A percentile compares a stretch with the other conserved stretches of the same genome.
Evolutionary conservation across 2,888 invertebrate species (phyloP).

Genomic region (Chamaedrilus cognettii): DNA sequence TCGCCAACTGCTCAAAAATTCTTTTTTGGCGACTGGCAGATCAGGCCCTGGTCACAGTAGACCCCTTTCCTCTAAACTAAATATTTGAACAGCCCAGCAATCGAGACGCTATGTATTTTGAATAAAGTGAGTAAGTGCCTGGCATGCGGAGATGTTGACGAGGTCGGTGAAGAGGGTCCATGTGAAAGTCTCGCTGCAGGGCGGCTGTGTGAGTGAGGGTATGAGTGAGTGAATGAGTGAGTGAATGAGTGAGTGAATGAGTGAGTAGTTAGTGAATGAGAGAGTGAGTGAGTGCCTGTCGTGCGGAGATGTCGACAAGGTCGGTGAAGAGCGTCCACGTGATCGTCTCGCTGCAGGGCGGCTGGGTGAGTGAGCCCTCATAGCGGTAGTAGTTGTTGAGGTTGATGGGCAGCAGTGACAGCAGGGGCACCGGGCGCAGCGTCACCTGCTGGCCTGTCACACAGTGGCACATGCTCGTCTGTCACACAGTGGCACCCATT

Average conservation of each 20-base stretch:
- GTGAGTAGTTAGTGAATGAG: background rate
- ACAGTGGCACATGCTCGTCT: too few relatives aligned
- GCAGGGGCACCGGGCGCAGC: constrained; percentile 30
- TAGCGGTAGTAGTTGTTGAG: constrained; percentile 48
- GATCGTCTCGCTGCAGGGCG: constrained; percentile 50
- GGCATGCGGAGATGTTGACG: constrained; percentile 31
- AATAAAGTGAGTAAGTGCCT: constrained; percentile 24
- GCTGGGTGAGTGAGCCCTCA: constrained; percentile 49
- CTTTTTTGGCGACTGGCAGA: too few relatives aligned
- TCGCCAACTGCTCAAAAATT: too few relatives aligned
- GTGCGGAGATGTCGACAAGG: constrained; percentile 30
- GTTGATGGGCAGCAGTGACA: constrained; percentile 40
- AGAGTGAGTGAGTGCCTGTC: constrained; percentile 26
- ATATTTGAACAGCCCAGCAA: too few relatives aligned
- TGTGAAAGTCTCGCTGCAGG: constrained; percentile 48
- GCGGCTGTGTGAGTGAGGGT: constrained; percentile 54
- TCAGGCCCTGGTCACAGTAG: too few relatives aligned
- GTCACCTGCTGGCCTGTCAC: constrained; percentile 23
- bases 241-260: too few relatives aligned
- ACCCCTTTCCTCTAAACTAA: too few relatives aligned
- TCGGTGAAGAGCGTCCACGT: constrained; percentile 48
- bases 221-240: too few relatives aligned
- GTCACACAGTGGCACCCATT: too few relatives aligned
- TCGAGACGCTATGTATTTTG: too few relatives aligned
- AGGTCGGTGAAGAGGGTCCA: constrained; percentile 48